Base-by-base conservation (phyloP, 2,888 invertebrate genomes). In the Drosophila sordidula region DNA sequence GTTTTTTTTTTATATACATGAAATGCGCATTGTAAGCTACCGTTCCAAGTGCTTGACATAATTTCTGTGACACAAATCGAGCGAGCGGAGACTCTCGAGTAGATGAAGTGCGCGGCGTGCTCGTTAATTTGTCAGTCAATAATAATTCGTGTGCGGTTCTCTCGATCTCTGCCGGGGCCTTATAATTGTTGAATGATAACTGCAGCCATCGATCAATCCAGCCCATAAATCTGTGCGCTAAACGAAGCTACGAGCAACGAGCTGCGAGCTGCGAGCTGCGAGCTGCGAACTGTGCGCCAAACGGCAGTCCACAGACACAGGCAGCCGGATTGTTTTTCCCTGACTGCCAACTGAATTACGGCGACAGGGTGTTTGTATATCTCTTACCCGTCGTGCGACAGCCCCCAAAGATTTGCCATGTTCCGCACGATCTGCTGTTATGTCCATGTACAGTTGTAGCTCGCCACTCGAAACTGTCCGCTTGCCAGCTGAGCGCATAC, bases 161-260 rank as follows among this genome's bases (percentile, higher is more conserved):
- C 55, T 65, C 50, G 39, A 26, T 9, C 29, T 39, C 25, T 26
- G 18, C 68, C 57, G 68, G 69, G 52, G 78, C 69, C 63, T 87
- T 75, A 81, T 90, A 90, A 90, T 90, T 90, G 89, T 79, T 81
- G 88, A 85, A 84, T 88, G 84, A 85, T 82, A 82, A 78, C 74
- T 79, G 73, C 83, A 74, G 78, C 89, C 82, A 80, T 77, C 78
- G 82, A 85, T 87, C 83, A 76, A 72, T 72, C 57, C 50, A 26
- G 42, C 22, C 75, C 80, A 89, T 87, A 89, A 89, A 86, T 89
- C 80, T 64, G 56, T 62, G 47, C 61, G 59, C 52, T 71, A 75
- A 79, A 63, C 70, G 68, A 61, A 56, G 71, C 71, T 50, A 22
- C 39, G 14, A 52, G 18, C 38, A 14, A 11, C 55, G 11, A 25